These are phyloP conservation scores for Anguilla anguilla DNA, from an alignment of 2,797 vertebrate species.

Conservation along the genomic window DNA sequence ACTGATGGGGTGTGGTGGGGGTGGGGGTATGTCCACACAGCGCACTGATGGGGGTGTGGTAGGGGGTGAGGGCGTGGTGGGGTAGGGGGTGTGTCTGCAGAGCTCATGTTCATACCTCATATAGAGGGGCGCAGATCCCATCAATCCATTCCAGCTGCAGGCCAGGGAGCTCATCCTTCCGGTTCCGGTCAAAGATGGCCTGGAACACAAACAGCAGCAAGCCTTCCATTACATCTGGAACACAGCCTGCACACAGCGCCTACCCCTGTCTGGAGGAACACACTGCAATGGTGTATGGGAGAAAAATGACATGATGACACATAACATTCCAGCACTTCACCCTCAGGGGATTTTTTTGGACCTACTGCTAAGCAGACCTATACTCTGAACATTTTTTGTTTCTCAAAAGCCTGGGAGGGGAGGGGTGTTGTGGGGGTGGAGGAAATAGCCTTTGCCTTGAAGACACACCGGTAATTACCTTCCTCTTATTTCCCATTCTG, in stretches of 20 bases:
- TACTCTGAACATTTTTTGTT: background rate
- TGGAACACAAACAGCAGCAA: constrained; percentile 62
- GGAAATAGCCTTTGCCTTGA: constrained; percentile 38
- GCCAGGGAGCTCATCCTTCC: constrained; percentile 96
- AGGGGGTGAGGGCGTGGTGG: no score
- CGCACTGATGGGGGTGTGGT: background rate
- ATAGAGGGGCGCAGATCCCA: constrained; percentile 92
- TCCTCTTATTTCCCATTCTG: constrained; percentile 43
- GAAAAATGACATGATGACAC: background rate
- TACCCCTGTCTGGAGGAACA: background rate
- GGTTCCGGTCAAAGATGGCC: constrained; percentile 99
- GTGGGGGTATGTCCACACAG: background rate
- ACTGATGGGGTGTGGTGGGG: no score
- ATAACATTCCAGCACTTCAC: background rate
- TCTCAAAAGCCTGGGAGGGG: background rate
- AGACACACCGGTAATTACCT: constrained; percentile 37
- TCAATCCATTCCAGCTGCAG: constrained; percentile 98
- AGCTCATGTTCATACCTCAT: constrained; percentile 79
- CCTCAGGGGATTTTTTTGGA: background rate
- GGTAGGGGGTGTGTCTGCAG: no score
- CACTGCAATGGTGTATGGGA: background rate
- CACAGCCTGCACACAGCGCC: background rate
- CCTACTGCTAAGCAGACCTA: background rate
- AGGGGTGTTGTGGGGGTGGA: constrained; percentile 6
- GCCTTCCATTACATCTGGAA: background rate